Evolutionary conservation across 2,113 vertebrate species (phyloP).

Genomic region (Benitochromis conjunctus): DNA sequence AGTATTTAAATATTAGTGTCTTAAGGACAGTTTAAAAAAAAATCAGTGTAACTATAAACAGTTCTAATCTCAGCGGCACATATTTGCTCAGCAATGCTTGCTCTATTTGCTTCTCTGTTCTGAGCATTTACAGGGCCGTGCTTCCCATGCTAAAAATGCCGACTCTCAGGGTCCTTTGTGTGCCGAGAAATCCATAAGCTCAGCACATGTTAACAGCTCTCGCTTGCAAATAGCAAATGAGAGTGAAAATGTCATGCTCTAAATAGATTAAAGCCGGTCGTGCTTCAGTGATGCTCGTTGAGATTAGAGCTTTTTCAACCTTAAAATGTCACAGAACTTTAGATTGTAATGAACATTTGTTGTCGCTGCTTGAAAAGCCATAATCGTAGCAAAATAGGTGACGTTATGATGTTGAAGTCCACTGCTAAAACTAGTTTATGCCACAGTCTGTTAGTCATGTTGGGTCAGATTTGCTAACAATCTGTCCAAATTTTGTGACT

Average conservation of each 20-base stretch:
- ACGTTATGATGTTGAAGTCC: background rate
- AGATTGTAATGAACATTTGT: background rate
- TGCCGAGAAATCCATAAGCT: constrained; percentile 12
- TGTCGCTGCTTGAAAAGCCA: background rate
- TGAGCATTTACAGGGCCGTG: background rate
- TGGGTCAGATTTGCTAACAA: background rate
- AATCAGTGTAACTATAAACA: background rate
- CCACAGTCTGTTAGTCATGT: background rate
- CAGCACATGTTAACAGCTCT: background rate
- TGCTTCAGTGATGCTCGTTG: background rate
- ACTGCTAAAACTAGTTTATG: background rate
- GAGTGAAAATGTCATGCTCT: constrained; percentile 36
- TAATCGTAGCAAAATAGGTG: background rate
- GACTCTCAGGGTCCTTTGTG: background rate
- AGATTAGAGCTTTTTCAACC: background rate
- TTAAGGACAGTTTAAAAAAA: background rate
- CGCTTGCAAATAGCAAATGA: constrained; percentile 15
- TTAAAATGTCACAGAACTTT: background rate
- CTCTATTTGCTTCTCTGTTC: background rate
- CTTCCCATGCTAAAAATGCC: background rate
- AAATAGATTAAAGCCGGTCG: constrained; percentile 19
- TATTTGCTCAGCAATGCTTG: background rate
- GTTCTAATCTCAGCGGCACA: background rate
- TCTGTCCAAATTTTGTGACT: background rate
- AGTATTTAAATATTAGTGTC: background rate